Percentiles rank a stretch among this genome's conserved stretches.
phyloP scores from a whole-genome alignment of 2,888 invertebrate genomes.

The Drosophila conformis region DNA sequence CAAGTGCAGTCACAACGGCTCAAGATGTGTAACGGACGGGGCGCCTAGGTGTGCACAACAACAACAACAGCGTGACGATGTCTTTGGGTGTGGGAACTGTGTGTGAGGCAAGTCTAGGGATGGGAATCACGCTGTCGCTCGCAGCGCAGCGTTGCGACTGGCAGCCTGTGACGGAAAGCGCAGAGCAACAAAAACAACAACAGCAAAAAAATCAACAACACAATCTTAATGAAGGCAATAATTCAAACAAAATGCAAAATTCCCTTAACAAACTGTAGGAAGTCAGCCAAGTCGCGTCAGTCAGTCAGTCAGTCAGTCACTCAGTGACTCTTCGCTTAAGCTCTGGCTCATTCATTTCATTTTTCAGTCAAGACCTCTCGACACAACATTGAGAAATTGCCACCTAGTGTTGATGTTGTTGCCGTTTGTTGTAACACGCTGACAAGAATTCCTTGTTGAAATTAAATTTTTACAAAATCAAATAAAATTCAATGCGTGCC shows the following conservation, averaged over 20 bases:
- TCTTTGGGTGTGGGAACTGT: conserved; percentile 26
- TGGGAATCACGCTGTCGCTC: conserved; percentile 72
- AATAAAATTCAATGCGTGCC: conserved; percentile 72
- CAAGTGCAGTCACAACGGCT: conserved; percentile 74
- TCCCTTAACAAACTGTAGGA: conserved; percentile 72
- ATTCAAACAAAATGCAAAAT: conserved; percentile 80
- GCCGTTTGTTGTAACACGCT: conserved; percentile 28
- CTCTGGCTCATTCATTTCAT: conserved; percentile 51
- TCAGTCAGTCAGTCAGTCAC: conserved; percentile 46
- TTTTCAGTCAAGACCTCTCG: conserved; percentile 35
- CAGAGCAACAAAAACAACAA: conserved; percentile 7
- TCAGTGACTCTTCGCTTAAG: conserved; percentile 20
- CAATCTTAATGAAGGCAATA: conserved; percentile 81
- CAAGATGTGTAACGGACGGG: conserved; percentile 50
- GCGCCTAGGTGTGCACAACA: conserved; percentile 46
- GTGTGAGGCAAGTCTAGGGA: conserved; percentile 8
- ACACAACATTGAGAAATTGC: conserved; percentile 71
- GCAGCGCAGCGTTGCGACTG: conserved; percentile 40
- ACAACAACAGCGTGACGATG: conserved; percentile 19
- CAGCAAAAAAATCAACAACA: conserved; percentile 73
- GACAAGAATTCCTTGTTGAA: conserved; percentile 73
- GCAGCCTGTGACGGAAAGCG: conserved; percentile 56
- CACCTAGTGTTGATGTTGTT: conserved; percentile 55
- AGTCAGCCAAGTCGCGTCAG: conserved; percentile 57
- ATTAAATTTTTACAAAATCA: conserved; percentile 79